Conservation (phyloP, 2,797 vertebrate species). For the Prunella strophiata region DNA sequence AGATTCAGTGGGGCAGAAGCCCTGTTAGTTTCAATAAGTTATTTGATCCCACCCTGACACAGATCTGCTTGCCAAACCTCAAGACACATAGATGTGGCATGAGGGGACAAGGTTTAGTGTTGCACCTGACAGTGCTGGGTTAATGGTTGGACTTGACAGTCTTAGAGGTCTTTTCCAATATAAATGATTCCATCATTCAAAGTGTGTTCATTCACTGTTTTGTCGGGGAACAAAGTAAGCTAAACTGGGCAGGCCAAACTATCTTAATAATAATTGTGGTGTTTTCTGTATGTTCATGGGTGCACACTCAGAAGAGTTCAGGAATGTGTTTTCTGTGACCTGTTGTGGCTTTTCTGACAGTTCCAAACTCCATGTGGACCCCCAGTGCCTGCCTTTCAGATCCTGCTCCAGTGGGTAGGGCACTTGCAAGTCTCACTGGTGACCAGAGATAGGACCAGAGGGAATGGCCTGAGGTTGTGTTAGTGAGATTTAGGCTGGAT, state of each 20-base stretch:
- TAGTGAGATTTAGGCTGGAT: neutral
- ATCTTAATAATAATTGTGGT: neutral
- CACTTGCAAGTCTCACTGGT: neutral
- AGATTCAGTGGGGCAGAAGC: neutral
- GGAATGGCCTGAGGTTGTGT: neutral
- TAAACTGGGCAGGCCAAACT: neutral
- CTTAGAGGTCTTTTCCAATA: neutral
- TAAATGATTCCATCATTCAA: neutral
- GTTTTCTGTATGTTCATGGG: neutral
- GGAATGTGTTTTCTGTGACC: neutral
- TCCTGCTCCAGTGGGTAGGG: neutral
- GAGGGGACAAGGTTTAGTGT: neutral
- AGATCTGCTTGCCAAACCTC: neutral
- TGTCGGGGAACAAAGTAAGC: accelerated
- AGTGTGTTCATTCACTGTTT: neutral
- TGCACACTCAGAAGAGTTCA: neutral
- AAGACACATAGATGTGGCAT: accelerated
- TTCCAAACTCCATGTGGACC: neutral
- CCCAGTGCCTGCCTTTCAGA: neutral
- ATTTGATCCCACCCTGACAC: neutral
- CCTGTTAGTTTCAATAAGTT: neutral
- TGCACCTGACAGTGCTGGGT: neutral
- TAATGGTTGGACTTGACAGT: accelerated
- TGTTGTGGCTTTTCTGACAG: neutral
- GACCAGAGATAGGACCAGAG: neutral